These are phyloP conservation scores for Leptestheria dahalacensis DNA, from an alignment of 1,140 invertebrate species.

Conservation along the genomic window DNA sequence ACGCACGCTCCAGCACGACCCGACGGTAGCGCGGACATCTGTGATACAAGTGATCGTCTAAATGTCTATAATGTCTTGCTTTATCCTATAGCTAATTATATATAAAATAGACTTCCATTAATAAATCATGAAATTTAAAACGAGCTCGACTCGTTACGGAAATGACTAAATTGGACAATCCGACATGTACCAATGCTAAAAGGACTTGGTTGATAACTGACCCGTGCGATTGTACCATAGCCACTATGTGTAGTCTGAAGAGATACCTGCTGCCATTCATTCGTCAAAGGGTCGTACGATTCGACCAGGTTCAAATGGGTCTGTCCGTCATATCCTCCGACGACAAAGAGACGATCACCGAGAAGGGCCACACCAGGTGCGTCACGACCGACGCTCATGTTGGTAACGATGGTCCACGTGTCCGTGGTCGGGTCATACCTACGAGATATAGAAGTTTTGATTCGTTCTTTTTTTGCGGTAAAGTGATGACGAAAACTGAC, in stretches of 20 bases:
- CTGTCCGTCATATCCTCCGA: conserved; percentile 92
- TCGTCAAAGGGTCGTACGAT: conserved; percentile 76
- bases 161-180: not conserved
- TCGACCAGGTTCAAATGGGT: conserved; percentile 80
- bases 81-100: too few species aligned
- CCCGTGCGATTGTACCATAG: too few species aligned
- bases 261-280: conserved; percentile 68
- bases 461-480: not conserved
- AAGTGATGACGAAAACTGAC: conserved; percentile 33
- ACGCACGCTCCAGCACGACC: conserved; percentile 74
- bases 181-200: too few species aligned
- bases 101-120: conserved; percentile 12
- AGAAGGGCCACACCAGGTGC: conserved; percentile 80
- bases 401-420: conserved; percentile 77
- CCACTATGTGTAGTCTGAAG: conserved; percentile 42
- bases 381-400: conserved; percentile 70
- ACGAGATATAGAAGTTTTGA: conserved; percentile 29
- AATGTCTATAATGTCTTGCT: too few species aligned
- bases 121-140: not conserved
- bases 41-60: too few species aligned
- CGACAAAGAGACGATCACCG: conserved; percentile 72
- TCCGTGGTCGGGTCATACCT: conserved; percentile 61
- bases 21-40: conserved; percentile 55
- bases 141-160: not conserved
- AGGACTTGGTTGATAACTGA: too few species aligned